Conservation (phyloP, 2,888 invertebrate genomes). For the Alsophila aescularia region DNA sequence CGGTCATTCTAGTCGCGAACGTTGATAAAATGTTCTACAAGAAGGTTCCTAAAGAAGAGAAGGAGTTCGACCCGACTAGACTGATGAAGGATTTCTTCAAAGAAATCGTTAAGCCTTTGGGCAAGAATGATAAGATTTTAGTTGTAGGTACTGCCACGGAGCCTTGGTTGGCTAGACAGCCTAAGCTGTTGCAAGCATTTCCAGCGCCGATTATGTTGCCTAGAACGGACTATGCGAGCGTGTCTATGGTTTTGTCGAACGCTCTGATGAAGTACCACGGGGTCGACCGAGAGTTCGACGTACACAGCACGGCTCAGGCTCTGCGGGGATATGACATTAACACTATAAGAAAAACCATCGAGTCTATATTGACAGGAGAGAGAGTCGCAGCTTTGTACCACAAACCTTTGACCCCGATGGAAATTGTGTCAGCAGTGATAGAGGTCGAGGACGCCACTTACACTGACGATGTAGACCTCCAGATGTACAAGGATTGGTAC, state of each 20-base stretch:
- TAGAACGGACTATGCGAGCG: slow-evolving; percentile 84
- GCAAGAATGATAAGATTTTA: slow-evolving; percentile 86
- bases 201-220: slow-evolving; percentile 84
- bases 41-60: slow-evolving; percentile 86
- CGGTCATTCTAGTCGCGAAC: slow-evolving; percentile 88
- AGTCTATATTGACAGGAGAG: slow-evolving; percentile 69
- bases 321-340: slow-evolving; percentile 82
- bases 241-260: slow-evolving; percentile 81
- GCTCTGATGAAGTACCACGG: slow-evolving; percentile 85
- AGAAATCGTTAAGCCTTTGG: slow-evolving; percentile 87
- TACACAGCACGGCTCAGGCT: slow-evolving; percentile 82
- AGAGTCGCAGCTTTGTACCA: slow-evolving; percentile 81
- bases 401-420: slow-evolving; percentile 78
- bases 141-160: slow-evolving; percentile 88
- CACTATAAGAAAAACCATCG: slow-evolving; percentile 71
- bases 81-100: slow-evolving; percentile 88
- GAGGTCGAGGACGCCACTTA: slow-evolving; percentile 55
- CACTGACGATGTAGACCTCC: slow-evolving; percentile 69
- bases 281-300: slow-evolving; percentile 83
- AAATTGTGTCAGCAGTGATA: slow-evolving; percentile 78
- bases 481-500: slow-evolving; percentile 81
- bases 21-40: slow-evolving; percentile 89
- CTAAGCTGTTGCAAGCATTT: slow-evolving; percentile 81
- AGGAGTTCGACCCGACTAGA: slow-evolving; percentile 87
- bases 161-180: slow-evolving; percentile 86